Base-by-base conservation (phyloP, 2,888 invertebrate species). In the Crematogaster levior region DNA sequence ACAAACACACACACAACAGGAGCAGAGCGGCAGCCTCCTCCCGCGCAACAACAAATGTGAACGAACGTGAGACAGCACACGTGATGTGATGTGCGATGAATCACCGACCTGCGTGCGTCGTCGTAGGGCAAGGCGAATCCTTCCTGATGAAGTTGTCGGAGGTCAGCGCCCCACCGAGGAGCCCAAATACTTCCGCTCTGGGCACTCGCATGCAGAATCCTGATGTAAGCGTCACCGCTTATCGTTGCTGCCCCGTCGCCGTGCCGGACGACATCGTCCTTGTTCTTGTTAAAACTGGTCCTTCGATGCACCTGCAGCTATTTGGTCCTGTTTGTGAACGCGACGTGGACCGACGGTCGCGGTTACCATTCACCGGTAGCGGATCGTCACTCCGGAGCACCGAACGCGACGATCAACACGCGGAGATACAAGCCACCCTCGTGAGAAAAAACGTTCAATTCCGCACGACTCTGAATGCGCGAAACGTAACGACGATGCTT, bases 121-220 rank as follows among this genome's bases (percentile, higher is more conserved):
- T 89, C 84, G 89, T 88, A 75, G 88, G 85, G 86, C 88, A 82
- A 83, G 86, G 72, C 68, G 90, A 83, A 66, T 89, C 90, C 91
- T 93, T 92, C 90, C 89, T 81, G 82, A 85, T 82, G 84, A 84
- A 82, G 90, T 86, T 86, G 85, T 88, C 90, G 88, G 90, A 89
- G 88, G 92, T 88, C 84, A 91, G 88, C 86, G 89, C 89, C 84
- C 91, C 92, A 89, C 89, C 90, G 85, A 92, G 91, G 90, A 91
- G 89, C 89, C 91, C 92, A 88, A 91, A 90, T 81, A 91, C 84
- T 83, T 93, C 92, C 75, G 90, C 86, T 85, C 92, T 91, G 84
- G 92, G 92, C 70, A 93, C 91, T 91, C 93, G 92, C 93, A 93
- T 93, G 90, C 93, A 92, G 92, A 85, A 80, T 81, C 68, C 82